A percentile compares a stretch with the other conserved stretches of the same genome.
Evolutionary conservation across 2,113 vertebrate species (phyloP).

Genomic region (Ceuthmochares aereus): DNA sequence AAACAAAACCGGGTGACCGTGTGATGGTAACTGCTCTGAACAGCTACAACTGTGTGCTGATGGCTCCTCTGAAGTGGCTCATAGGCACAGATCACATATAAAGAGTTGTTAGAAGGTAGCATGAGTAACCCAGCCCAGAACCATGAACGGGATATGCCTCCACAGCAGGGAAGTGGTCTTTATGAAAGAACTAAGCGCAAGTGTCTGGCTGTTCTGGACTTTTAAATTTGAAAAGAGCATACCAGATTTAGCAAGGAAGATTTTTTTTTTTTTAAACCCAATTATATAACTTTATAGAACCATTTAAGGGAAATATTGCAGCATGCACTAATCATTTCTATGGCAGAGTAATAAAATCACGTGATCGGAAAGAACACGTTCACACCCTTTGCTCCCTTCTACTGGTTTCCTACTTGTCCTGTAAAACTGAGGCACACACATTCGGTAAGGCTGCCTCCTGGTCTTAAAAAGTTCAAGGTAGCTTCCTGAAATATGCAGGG

Average conservation of each 20-base stretch:
- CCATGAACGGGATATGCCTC: neutral
- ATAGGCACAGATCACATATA: neutral
- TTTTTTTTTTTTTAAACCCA: neutral
- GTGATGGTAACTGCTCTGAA: constrained; percentile 22
- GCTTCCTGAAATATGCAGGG: neutral
- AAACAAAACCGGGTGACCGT: constrained; percentile 47
- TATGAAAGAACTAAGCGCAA: neutral
- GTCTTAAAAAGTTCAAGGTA: neutral
- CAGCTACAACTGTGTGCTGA: neutral
- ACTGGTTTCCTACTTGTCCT: neutral
- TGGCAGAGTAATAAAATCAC: neutral
- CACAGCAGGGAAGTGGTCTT: neutral
- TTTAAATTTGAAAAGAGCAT: neutral
- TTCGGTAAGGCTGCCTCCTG: neutral
- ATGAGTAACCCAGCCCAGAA: neutral
- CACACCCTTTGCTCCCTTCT: neutral
- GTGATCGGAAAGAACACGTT: neutral
- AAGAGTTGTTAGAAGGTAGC: neutral
- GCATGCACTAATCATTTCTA: neutral
- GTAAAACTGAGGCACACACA: neutral
- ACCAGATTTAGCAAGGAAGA: neutral
- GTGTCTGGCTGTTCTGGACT: neutral
- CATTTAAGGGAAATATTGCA: neutral
- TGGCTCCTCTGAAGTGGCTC: neutral
- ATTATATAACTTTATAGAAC: neutral